These are phyloP conservation scores for Apis dorsata DNA, from an alignment of 1,140 invertebrate genomes.

Conservation along the genomic window DNA sequence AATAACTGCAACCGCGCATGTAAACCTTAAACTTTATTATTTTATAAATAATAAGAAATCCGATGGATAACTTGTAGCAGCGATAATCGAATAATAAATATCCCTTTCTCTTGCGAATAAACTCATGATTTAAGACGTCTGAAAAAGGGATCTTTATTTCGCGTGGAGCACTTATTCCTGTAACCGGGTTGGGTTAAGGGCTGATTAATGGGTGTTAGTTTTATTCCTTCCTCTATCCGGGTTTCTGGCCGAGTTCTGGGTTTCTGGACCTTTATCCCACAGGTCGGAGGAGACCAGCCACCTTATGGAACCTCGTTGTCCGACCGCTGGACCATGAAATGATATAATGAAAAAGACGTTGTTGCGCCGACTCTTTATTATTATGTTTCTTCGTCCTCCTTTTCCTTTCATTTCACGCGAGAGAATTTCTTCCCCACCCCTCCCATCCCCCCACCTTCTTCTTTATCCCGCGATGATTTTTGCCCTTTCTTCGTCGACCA, in stretches of 20 bases:
- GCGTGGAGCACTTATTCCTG: conserved; percentile 65
- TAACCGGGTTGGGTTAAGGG: conserved; percentile 62
- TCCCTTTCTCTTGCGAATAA: conserved; percentile 65
- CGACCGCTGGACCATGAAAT: conserved; percentile 22
- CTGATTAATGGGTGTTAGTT: conserved; percentile 77
- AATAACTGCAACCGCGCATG: too few relatives aligned
- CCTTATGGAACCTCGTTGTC: conserved; percentile 18
- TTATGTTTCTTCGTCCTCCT: background rate
- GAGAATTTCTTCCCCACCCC: conserved; percentile 1
- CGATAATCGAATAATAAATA: too few relatives aligned
- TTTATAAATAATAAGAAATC: too few relatives aligned
- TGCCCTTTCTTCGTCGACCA: background rate
- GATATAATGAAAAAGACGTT: conserved; percentile 46
- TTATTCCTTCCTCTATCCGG: conserved; percentile 67
- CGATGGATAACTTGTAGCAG: too few relatives aligned
- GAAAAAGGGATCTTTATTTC: conserved; percentile 75
- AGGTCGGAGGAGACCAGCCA: conserved; percentile 24
- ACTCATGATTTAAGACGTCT: conserved; percentile 75
- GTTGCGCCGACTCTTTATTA: conserved; percentile 29
- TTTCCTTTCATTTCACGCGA: conserved; percentile 16
- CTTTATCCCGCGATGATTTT: background rate
- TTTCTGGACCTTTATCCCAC: conserved; percentile 67
- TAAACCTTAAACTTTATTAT: too few relatives aligned
- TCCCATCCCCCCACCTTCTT: background rate
- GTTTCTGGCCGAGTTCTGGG: conserved; percentile 46